Evolutionary conservation across 1,140 invertebrate genomes (phyloP).

Genomic region (Coboldia fuscipes): DNA sequence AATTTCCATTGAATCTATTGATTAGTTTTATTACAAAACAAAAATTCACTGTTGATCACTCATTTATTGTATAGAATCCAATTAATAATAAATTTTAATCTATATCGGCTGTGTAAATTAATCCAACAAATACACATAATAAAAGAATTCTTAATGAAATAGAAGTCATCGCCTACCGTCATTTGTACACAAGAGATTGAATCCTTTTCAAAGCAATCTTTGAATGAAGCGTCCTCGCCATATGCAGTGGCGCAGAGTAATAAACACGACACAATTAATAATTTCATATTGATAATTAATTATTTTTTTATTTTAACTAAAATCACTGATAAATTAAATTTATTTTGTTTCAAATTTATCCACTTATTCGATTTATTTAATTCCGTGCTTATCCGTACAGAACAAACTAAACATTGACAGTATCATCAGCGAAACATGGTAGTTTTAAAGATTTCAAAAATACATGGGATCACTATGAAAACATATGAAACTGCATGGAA

Average conservation of each 20-base stretch:
- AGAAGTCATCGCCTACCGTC: constrained; percentile 24
- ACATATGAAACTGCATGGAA: too few relatives aligned
- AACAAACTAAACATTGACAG: constrained; percentile 24
- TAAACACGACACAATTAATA: constrained; percentile 12
- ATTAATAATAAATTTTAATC: too few relatives aligned
- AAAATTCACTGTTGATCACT: too few relatives aligned
- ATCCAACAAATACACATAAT: too few relatives aligned
- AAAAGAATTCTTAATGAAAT: too few relatives aligned
- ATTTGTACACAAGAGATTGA: constrained; percentile 42
- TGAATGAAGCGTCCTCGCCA: constrained; percentile 8
- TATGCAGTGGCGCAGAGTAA: neutral
- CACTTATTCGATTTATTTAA: neutral
- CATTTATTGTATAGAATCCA: too few relatives aligned
- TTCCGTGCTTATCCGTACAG: constrained; percentile 22
- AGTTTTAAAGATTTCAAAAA: constrained; percentile 18
- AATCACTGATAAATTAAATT: constrained; percentile 6
- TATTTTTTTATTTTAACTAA: constrained; percentile 6
- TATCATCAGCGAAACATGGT: constrained; percentile 20
- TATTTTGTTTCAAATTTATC: constrained; percentile 1
- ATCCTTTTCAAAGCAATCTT: constrained; percentile 35
- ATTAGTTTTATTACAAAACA: too few relatives aligned
- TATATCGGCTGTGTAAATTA: too few relatives aligned
- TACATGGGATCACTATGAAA: neutral
- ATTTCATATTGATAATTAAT: constrained; percentile 10
- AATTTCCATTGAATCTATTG: too few relatives aligned